Conservation (phyloP, 2,888 invertebrate genomes). For the Temnothorax rugatulus region DNA sequence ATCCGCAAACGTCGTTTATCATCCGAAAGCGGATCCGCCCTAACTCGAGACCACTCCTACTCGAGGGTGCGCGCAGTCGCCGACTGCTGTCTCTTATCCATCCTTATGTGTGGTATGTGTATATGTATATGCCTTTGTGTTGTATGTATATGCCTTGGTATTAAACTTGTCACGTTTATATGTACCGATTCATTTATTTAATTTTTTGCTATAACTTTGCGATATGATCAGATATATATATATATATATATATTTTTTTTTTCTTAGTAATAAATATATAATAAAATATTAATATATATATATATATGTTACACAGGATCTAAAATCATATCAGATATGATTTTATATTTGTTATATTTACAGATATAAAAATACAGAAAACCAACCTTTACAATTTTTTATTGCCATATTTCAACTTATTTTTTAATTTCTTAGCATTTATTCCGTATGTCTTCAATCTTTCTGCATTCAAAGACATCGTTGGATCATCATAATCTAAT, state of each 20-base stretch:
- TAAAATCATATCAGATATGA: not conserved
- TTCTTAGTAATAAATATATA: too few species aligned
- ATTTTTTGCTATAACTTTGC: not conserved
- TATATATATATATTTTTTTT: too few species aligned
- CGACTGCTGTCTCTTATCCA: not conserved
- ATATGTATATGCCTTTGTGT: not conserved
- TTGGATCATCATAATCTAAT: slow-evolving; percentile 56
- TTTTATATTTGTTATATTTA: slow-evolving; percentile 20
- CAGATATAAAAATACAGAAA: not conserved
- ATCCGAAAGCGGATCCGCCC: slow-evolving; percentile 71
- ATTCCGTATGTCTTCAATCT: slow-evolving; percentile 96
- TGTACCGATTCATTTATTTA: not conserved
- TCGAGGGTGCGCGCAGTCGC: slow-evolving; percentile 61
- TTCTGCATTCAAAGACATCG: slow-evolving; percentile 89
- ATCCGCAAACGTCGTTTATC: slow-evolving; percentile 85
- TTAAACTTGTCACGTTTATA: not conserved
- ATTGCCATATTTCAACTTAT: slow-evolving; percentile 91
- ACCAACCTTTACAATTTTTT: slow-evolving; percentile 81
- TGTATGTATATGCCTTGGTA: not conserved
- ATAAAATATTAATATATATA: not conserved
- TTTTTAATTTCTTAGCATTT: slow-evolving; percentile 95
- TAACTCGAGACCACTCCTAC: slow-evolving; percentile 66
- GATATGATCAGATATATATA: too few species aligned
- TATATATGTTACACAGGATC: not conserved
- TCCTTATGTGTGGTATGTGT: not conserved